These are phyloP conservation scores for Pelecanoides urinatrix DNA, from an alignment of 2,113 vertebrate genomes.

Conservation along the genomic window DNA sequence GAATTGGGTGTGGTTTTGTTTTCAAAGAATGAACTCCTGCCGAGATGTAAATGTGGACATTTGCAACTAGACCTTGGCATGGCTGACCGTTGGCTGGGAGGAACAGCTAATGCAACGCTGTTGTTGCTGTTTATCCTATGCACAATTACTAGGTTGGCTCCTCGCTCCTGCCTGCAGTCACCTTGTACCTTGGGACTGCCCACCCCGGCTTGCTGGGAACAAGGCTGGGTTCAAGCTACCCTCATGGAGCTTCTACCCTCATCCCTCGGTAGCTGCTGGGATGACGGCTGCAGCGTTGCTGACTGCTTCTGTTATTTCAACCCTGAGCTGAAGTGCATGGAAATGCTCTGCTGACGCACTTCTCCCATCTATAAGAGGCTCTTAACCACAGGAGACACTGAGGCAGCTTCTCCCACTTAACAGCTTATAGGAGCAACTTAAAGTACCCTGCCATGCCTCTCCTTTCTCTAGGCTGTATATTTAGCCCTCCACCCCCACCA, in stretches of 20 bases:
- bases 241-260: background rate
- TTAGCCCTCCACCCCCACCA: background rate
- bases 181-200: background rate
- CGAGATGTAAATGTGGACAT: background rate
- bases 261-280: rapidly evolving
- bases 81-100: background rate
- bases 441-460: background rate
- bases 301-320: background rate
- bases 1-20: rapidly evolving
- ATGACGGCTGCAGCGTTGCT: rapidly evolving
- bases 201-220: no score
- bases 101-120: rapidly evolving
- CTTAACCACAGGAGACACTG: background rate
- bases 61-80: background rate
- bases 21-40: background rate
- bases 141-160: rapidly evolving
- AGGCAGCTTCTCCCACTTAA: background rate
- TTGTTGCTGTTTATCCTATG: rapidly evolving
- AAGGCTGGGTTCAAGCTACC: background rate
- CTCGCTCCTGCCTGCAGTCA: rapidly evolving
- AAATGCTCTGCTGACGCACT: background rate
- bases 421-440: background rate
- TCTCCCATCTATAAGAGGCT: background rate
- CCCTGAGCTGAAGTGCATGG: background rate
- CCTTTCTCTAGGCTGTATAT: background rate